Percentiles rank a stretch among this genome's conserved stretches.
Conservation (phyloP, 2,888 invertebrate species). For the Microctonus brassicae region DNA sequence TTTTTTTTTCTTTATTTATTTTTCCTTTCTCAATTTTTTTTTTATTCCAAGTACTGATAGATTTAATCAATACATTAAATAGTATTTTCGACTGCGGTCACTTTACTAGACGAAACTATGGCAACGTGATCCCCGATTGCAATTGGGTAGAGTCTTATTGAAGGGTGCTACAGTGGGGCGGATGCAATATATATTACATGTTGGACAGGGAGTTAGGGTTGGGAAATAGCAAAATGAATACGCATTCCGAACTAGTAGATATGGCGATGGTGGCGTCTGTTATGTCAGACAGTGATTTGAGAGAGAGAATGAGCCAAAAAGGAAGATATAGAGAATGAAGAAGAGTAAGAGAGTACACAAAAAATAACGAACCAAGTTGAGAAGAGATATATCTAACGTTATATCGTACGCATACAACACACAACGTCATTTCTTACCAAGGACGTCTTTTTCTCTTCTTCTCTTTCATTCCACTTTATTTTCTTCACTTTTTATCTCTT, state of each 20-base stretch:
- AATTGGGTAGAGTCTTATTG: neutral
- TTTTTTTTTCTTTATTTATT: neutral
- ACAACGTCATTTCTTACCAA: neutral
- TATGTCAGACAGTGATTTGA: neutral
- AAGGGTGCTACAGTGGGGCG: neutral
- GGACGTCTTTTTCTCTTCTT: slow-evolving; percentile 18
- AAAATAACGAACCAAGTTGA: neutral
- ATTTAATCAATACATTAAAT: neutral
- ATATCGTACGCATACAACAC: neutral
- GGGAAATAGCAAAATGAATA: neutral
- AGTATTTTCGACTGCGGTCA: neutral
- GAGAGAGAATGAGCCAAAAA: neutral
- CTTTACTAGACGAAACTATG: neutral
- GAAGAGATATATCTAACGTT: neutral
- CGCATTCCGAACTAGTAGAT: neutral
- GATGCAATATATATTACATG: neutral
- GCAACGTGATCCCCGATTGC: neutral
- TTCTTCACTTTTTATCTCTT: slow-evolving; percentile 21
- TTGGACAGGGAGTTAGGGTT: neutral
- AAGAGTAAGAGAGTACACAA: neutral
- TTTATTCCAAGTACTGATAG: neutral
- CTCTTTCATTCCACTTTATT: neutral
- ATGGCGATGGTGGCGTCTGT: neutral
- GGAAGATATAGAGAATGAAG: neutral
- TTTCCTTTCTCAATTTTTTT: slow-evolving; percentile 24